Evolutionary conservation across 2,888 invertebrate species (phyloP).

Genomic region (Polymixis lichenea): DNA sequence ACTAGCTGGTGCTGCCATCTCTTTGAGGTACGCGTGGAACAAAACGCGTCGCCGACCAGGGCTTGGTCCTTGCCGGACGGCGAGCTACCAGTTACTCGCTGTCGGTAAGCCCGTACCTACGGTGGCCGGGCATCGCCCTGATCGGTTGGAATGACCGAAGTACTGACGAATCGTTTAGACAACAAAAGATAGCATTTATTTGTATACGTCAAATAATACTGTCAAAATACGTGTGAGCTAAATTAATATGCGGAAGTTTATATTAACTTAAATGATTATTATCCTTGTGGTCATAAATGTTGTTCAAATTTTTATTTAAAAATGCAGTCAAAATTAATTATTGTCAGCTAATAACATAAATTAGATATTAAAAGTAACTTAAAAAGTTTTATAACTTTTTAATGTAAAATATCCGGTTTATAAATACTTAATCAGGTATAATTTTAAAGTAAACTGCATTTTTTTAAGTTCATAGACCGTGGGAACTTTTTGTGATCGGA

Average conservation of each 20-base stretch:
- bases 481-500: background rate
- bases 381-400: background rate
- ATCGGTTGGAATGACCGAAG: background rate
- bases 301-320: background rate
- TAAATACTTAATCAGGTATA: background rate
- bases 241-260: background rate
- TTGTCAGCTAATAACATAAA: background rate
- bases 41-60: too few species aligned
- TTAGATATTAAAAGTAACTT: background rate
- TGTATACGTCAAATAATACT: background rate
- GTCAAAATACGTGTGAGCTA: background rate
- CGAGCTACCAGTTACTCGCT: too few species aligned
- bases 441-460: slow-evolving; percentile 1
- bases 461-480: slow-evolving; percentile 9
- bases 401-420: background rate
- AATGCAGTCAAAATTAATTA: background rate
- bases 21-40: too few species aligned
- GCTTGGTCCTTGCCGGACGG: too few species aligned
- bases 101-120: too few species aligned
- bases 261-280: background rate
- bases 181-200: background rate
- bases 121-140: too few species aligned
- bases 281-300: background rate
- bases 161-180: background rate
- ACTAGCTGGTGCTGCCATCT: too few species aligned